Evolutionary conservation across 2,888 invertebrate genomes (phyloP).

Genomic region (Dysmachus trigonus): DNA sequence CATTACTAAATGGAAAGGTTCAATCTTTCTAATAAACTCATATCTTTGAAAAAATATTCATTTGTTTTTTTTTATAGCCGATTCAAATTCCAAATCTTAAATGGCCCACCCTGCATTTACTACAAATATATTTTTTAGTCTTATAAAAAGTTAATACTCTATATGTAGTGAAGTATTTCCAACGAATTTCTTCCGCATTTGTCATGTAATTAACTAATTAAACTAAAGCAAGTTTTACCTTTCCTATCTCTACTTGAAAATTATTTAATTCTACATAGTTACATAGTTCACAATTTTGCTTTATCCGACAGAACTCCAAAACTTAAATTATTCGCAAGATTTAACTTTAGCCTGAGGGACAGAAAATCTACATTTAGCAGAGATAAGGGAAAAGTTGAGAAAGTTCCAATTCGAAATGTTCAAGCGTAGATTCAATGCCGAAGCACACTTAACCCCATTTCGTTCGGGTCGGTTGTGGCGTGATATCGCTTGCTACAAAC

Average conservation of each 20-base stretch:
- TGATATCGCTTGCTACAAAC: neutral
- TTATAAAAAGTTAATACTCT: too few relatives aligned
- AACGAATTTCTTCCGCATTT: too few relatives aligned
- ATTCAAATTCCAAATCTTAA: too few relatives aligned
- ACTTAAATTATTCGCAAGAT: neutral
- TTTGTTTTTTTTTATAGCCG: too few relatives aligned
- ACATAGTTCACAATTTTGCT: neutral
- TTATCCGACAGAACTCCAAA: neutral
- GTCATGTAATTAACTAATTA: too few relatives aligned
- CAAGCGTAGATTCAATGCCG: neutral
- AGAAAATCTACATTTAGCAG: neutral
- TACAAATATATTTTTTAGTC: too few relatives aligned
- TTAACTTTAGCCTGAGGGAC: neutral
- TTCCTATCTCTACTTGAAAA: neutral
- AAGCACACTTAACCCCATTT: constrained; percentile 27
- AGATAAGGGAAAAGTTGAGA: neutral
- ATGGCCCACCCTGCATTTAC: too few relatives aligned
- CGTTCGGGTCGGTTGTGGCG: neutral
- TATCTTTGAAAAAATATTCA: too few relatives aligned
- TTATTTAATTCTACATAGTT: neutral
- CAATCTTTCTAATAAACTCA: too few relatives aligned
- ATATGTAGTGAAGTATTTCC: too few relatives aligned
- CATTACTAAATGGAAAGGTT: too few relatives aligned
- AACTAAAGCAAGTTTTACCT: too few relatives aligned
- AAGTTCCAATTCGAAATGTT: neutral